phyloP scores from a whole-genome alignment of 2,888 invertebrate genomes.

The Crioceris asparagi region DNA sequence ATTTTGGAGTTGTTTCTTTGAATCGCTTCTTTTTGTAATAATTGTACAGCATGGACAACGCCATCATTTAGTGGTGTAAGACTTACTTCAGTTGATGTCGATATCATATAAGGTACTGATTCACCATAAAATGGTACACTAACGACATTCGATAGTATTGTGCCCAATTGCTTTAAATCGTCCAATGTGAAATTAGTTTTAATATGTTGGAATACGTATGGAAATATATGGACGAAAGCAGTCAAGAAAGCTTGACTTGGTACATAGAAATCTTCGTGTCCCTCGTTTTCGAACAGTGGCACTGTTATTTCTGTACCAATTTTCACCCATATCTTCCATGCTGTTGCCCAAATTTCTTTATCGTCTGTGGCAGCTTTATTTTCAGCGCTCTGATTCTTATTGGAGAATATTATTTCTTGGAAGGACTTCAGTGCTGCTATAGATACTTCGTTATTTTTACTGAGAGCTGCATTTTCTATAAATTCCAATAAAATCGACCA shows the following conservation, averaged over 20 bases:
- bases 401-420: constrained; percentile 80
- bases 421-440: constrained; percentile 93
- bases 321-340: constrained; percentile 80
- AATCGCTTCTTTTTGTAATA: constrained; percentile 68
- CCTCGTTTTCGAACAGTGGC: constrained; percentile 40
- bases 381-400: constrained; percentile 41
- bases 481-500: constrained; percentile 92
- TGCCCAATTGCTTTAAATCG: constrained; percentile 72
- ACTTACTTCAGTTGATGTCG: constrained; percentile 61
- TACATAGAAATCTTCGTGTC: constrained; percentile 58
- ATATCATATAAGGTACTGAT: constrained; percentile 68
- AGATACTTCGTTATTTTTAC: constrained; percentile 91
- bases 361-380: constrained; percentile 37
- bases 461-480: constrained; percentile 84
- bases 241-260: constrained; percentile 92
- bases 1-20: constrained; percentile 46
- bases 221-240: constrained; percentile 90
- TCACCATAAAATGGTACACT: constrained; percentile 73
- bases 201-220: constrained; percentile 85
- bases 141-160: constrained; percentile 56
- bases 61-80: constrained; percentile 77
- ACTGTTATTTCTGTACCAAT: constrained; percentile 73
- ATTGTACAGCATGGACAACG: constrained; percentile 75
- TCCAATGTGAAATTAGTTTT: constrained; percentile 49
- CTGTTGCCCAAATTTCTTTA: constrained; percentile 63